Evolutionary conservation across 2,888 invertebrate genomes (phyloP), one percentile per base, ranked within the genome.

Genomic region (Seira ritae): DNA sequence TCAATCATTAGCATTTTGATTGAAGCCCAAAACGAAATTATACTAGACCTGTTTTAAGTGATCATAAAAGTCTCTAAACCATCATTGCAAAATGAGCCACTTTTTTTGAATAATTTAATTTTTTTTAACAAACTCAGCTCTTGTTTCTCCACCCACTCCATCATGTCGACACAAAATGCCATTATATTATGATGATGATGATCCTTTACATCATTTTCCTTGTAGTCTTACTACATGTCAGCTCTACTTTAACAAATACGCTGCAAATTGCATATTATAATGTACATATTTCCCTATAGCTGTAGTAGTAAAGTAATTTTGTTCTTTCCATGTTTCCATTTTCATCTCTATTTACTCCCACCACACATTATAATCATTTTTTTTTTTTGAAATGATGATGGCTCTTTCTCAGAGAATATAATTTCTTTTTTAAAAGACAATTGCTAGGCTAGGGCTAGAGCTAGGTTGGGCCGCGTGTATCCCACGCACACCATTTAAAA

Each of bases 301-400:
- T 55, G 19, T 12, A 62, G n/a, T n/a, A n/a, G n/a, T n/a, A n/a
- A n/a, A n/a, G n/a, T n/a, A 62, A 62, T 62, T 62, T 20, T 55
- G 2, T 42, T 8, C 42, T 42, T 10, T 10, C n/a, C 4, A 60
- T 10, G 17, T 62, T 62, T 62, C 22, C 62, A 62, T 62, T 19
- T 62, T 62, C n/a, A n/a, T 8, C 42, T 12, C 12, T 42, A 8
- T 12, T 62, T 62, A 55, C 62, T 62, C 22, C 62, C 62, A 62
- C 62, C 19, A 62, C 20, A 62, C 62, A 62, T 20, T 62, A n/a
- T 62, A 62, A 62, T 62, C 22, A 62, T 62, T 8, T 10, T 62
- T 62, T 62, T n/a, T n/a, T n/a, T n/a, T n/a, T n/a, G n/a, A n/a
- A n/a, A n/a, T 20, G 20, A 22, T 55, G 55, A 55, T 55, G 20